Conservation (phyloP, 2,797 vertebrate species). For the Acomys russatus region DNA sequence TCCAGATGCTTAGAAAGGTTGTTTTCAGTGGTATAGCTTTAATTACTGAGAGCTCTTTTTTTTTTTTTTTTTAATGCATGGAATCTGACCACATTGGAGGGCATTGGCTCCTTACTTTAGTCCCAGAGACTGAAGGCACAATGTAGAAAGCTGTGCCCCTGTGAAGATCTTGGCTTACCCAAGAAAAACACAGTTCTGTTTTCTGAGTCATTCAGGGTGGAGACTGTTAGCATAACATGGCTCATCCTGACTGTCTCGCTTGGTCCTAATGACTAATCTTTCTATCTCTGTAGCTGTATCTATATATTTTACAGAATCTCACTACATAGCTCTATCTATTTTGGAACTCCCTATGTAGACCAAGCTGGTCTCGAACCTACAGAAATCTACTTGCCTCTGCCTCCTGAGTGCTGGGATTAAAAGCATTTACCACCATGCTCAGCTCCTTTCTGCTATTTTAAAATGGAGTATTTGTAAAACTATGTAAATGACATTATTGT, state of each 20-base stretch:
- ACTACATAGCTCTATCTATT: background rate
- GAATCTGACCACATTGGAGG: background rate
- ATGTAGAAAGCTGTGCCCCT: background rate
- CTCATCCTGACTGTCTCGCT: background rate
- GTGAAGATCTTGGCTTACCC: background rate
- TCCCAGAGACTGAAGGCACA: background rate
- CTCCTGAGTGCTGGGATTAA: too few relatives aligned
- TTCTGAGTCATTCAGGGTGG: background rate
- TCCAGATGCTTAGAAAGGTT: background rate
- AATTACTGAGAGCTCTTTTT: background rate
- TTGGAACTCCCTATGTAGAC: too few relatives aligned
- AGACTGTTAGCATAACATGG: background rate
- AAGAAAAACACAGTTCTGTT: background rate
- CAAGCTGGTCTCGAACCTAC: too few relatives aligned
- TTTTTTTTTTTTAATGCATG: background rate
- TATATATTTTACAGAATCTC: background rate
- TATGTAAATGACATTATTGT: conserved; percentile 1
- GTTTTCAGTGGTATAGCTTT: background rate
- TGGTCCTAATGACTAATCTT: background rate
- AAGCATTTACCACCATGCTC: background rate
- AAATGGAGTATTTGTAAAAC: conserved; percentile 1
- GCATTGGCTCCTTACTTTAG: background rate
- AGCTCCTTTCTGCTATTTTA: background rate
- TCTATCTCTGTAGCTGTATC: background rate
- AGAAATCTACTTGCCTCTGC: too few relatives aligned